Evolutionary conservation across 2,797 vertebrate species (phyloP).

Genomic region (Silurus lanzhouensis): DNA sequence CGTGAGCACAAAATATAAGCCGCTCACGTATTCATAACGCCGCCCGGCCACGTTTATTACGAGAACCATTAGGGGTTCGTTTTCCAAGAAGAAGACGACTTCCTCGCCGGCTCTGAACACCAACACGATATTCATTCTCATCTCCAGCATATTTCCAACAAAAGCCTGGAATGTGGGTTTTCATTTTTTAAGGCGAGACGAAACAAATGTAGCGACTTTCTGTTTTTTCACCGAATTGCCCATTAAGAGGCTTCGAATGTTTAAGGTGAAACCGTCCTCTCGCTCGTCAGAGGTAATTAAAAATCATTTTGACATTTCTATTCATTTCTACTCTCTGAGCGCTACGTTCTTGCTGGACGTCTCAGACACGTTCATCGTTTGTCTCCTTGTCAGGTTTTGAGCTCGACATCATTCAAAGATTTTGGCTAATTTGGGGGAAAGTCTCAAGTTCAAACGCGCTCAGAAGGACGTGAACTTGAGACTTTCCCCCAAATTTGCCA

Average conservation of each 20-base stretch:
- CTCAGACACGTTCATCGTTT: constrained; percentile 73
- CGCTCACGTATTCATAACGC: constrained; percentile 71
- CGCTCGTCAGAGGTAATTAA: constrained; percentile 72
- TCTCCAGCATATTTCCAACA: background rate
- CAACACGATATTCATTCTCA: constrained; percentile 21
- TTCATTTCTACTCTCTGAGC: constrained; percentile 71
- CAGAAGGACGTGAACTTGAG: background rate
- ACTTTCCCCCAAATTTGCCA: no score
- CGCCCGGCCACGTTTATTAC: constrained; percentile 64
- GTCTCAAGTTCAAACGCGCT: no score
- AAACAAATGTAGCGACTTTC: constrained; percentile 21
- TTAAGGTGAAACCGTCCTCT: constrained; percentile 60
- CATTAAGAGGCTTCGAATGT: constrained; percentile 61
- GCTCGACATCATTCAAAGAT: constrained; percentile 65
- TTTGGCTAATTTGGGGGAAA: no score
- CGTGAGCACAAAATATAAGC: constrained; percentile 64
- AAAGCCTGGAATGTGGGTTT: background rate
- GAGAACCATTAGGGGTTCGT: constrained; percentile 57
- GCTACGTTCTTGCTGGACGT: constrained; percentile 63
- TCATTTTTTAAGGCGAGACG: background rate
- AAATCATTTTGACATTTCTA: constrained; percentile 71
- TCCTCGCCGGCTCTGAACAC: constrained; percentile 52
- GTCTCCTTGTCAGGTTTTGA: constrained; percentile 68
- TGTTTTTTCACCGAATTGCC: constrained; percentile 48
- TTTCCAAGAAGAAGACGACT: constrained; percentile 52